Conservation (phyloP, 2,797 vertebrate species). For the Nannoperca obscura region DNA sequence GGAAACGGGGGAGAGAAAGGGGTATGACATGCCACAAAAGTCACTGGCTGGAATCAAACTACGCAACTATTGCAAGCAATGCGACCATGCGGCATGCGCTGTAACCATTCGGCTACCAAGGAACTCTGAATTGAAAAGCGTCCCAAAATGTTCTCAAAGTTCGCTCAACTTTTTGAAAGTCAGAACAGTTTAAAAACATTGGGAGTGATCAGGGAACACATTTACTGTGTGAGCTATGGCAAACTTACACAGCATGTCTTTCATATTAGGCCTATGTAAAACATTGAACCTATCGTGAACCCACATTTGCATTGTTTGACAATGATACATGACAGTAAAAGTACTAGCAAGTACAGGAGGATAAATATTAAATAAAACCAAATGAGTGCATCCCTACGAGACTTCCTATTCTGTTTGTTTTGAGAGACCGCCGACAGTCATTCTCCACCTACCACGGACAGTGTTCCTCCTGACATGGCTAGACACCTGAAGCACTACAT, state of each 20-base stretch:
- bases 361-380: neutral
- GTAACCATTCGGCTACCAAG: too few species aligned
- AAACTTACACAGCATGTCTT: neutral
- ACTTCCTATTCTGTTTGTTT: neutral
- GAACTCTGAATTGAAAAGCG: neutral
- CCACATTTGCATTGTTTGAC: neutral
- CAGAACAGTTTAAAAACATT: neutral
- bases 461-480: neutral
- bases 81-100: too few species aligned
- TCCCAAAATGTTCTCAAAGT: neutral
- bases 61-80: too few species aligned
- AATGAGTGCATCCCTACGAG: too few species aligned
- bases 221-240: neutral
- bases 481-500: neutral
- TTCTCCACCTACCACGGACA: too few species aligned
- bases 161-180: neutral
- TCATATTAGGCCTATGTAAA: neutral
- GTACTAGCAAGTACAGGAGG: neutral
- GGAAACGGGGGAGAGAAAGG: too few species aligned
- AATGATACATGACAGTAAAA: neutral
- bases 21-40: too few species aligned
- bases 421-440: neutral
- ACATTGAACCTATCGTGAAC: neutral
- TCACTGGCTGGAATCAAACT: too few species aligned
- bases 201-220: neutral